Evolutionary conservation across 2,113 vertebrate genomes (phyloP).

Genomic region (Manacus vitellinus): DNA sequence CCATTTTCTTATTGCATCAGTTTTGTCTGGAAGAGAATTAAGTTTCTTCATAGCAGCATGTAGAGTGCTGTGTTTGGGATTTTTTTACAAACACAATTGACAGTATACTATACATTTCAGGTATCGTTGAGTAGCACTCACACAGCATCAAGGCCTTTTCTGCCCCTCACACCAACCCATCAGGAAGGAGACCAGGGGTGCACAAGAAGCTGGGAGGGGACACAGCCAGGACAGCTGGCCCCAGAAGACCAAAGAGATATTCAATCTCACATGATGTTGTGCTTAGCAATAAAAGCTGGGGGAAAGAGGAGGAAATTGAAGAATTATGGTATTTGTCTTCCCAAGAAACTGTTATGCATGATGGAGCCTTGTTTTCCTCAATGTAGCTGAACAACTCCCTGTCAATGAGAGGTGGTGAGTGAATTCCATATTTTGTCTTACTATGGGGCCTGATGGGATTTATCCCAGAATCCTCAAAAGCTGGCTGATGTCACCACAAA

Average conservation of each 20-base stretch:
- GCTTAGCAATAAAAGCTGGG: background rate
- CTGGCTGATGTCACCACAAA: background rate
- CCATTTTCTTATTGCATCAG: background rate
- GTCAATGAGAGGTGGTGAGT: background rate
- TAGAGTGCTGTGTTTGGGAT: background rate
- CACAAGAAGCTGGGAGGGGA: rapidly evolving
- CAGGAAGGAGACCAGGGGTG: rapidly evolving
- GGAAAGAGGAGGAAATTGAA: background rate
- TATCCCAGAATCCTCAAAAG: background rate
- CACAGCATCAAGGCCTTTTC: background rate
- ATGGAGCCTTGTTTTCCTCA: background rate
- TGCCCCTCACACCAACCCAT: rapidly evolving
- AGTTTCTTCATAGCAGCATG: background rate
- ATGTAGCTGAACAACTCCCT: background rate
- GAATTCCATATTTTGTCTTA: background rate
- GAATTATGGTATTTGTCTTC: background rate
- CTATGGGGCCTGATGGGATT: too few species aligned
- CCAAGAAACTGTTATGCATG: rapidly evolving
- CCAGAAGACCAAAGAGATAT: background rate
- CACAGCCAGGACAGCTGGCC: background rate
- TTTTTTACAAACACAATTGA: background rate
- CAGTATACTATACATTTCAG: background rate
- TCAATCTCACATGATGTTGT: background rate
- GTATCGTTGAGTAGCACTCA: background rate
- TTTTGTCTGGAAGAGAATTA: background rate